phyloP scores from a whole-genome alignment of 1,140 invertebrate species.

The Chelonus insularis region DNA sequence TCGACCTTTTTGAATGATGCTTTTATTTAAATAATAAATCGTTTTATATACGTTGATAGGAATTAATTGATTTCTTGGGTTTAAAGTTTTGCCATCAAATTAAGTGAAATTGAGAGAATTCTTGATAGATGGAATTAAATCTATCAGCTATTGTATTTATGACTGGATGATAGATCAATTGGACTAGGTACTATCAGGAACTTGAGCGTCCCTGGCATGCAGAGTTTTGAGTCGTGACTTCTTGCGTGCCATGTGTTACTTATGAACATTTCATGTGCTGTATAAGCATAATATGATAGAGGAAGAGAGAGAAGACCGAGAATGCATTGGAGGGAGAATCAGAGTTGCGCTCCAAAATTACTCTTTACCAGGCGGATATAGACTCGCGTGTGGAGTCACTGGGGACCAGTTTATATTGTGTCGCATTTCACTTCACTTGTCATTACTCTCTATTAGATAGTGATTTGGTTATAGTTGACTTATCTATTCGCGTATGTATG shows the following conservation, averaged over 20 bases:
- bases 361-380: constrained; percentile 36
- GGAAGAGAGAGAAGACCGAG: background rate
- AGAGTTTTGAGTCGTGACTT: background rate
- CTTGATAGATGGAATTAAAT: too few relatives aligned
- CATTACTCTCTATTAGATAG: too few relatives aligned
- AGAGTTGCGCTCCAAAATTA: background rate
- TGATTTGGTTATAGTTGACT: too few relatives aligned
- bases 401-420: background rate
- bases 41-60: too few relatives aligned
- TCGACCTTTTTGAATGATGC: too few relatives aligned
- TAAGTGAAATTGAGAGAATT: too few relatives aligned
- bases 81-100: too few relatives aligned
- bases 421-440: background rate
- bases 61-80: too few relatives aligned
- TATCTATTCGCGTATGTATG: too few relatives aligned
- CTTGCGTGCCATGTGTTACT: background rate
- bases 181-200: background rate
- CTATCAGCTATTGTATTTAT: too few relatives aligned
- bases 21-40: too few relatives aligned
- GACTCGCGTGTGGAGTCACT: constrained; percentile 23
- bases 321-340: background rate
- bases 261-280: background rate
- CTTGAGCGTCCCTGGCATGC: constrained; percentile 2
- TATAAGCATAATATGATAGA: background rate
- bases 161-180: background rate